Percentiles rank a stretch among this genome's conserved stretches.
Conservation (phyloP, 2,113 vertebrate genomes). For the Sinocyclocheilus rhinocerous region DNA sequence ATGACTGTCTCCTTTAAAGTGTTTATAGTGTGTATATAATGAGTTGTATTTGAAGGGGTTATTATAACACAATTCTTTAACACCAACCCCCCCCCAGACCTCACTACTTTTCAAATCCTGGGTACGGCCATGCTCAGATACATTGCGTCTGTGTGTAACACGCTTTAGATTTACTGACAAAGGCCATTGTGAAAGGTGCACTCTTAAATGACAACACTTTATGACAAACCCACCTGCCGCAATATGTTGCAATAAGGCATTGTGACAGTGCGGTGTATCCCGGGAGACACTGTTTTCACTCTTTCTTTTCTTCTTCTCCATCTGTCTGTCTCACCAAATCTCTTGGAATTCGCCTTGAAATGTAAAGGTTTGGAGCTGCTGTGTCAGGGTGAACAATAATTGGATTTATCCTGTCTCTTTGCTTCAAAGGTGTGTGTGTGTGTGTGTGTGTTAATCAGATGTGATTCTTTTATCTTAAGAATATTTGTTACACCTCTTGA, state of each 20-base stretch:
- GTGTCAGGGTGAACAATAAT: slow-evolving; percentile 52
- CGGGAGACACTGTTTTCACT: slow-evolving; percentile 21
- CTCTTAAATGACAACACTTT: slow-evolving; percentile 1
- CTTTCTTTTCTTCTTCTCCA: slow-evolving; percentile 6
- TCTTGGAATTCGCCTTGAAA: slow-evolving; percentile 40
- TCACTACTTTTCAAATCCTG: too few species aligned
- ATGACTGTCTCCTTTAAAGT: too few species aligned
- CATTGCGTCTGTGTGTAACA: not conserved
- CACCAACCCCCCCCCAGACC: too few species aligned
- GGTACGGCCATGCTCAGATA: not conserved
- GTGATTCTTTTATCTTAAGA: slow-evolving; percentile 29
- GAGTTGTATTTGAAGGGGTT: too few species aligned
- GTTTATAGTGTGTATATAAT: too few species aligned
- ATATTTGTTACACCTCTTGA: slow-evolving; percentile 5
- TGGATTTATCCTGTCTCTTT: slow-evolving; percentile 37
- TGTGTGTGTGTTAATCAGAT: slow-evolving; percentile 14
- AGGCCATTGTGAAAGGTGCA: not conserved
- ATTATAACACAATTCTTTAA: too few species aligned
- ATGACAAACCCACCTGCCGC: not conserved
- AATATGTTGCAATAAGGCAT: slow-evolving; percentile 18
- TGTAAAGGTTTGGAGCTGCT: not conserved
- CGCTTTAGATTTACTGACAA: slow-evolving; percentile 1
- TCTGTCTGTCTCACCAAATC: slow-evolving; percentile 38
- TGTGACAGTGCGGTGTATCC: slow-evolving; percentile 5
- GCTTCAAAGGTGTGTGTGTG: slow-evolving; percentile 25